phyloP scores from a whole-genome alignment of 1,140 invertebrate genomes.

The Atta colombica region DNA sequence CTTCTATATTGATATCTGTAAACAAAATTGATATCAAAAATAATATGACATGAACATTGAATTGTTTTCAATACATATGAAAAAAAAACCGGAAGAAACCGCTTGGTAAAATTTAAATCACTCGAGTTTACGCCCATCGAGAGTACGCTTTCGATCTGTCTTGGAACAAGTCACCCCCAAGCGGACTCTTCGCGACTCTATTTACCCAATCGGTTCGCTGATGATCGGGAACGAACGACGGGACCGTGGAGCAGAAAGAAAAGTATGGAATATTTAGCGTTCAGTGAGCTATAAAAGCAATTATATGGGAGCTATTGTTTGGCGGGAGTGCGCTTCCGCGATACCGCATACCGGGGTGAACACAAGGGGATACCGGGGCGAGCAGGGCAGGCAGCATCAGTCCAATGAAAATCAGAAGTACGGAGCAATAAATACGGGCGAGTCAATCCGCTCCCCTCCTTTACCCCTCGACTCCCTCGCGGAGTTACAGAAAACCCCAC shows the following conservation, averaged over 20 bases:
- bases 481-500: constrained; percentile 64
- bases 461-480: constrained; percentile 41
- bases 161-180: constrained; percentile 71
- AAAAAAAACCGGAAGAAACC: neutral
- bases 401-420: constrained; percentile 82
- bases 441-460: constrained; percentile 78
- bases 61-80: neutral
- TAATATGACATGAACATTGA: neutral
- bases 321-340: constrained; percentile 84
- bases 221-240: constrained; percentile 80
- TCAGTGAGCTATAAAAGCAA: constrained; percentile 87
- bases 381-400: constrained; percentile 66
- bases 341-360: constrained; percentile 79
- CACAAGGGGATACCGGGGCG: constrained; percentile 64
- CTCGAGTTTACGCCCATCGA: constrained; percentile 43
- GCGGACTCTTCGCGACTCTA: constrained; percentile 70
- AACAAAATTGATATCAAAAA: neutral
- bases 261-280: constrained; percentile 87
- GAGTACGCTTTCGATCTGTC: constrained; percentile 63
- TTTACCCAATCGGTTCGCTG: constrained; percentile 83
- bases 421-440: constrained; percentile 85
- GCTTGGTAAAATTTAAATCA: constrained; percentile 41
- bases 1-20: neutral
- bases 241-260: constrained; percentile 78
- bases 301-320: constrained; percentile 86